These are phyloP conservation scores for Heteromyza rotundicornis DNA, from an alignment of 2,888 invertebrate species.

Conservation along the genomic window DNA sequence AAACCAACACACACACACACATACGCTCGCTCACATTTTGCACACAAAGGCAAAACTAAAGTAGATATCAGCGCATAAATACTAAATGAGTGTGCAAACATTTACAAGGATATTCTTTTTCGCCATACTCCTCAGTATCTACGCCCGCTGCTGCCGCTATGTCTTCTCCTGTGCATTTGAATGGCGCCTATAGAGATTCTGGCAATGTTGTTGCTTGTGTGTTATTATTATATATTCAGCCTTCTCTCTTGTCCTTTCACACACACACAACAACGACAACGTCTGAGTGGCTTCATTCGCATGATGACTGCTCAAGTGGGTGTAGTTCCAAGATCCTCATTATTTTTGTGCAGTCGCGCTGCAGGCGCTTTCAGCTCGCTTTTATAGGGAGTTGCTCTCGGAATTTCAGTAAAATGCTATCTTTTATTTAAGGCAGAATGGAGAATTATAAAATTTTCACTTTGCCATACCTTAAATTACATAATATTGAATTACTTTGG, in stretches of 20 bases:
- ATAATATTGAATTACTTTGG: too few species aligned
- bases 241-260: neutral
- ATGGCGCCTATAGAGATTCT: neutral
- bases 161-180: neutral
- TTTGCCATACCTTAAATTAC: too few species aligned
- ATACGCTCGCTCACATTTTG: neutral
- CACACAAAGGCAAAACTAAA: conserved; percentile 7
- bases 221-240: neutral
- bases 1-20: neutral
- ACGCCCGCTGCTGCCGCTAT: too few species aligned
- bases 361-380: conserved; percentile 40
- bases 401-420: neutral
- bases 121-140: too few species aligned
- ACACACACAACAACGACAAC: conserved; percentile 14
- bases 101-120: conserved; percentile 4
- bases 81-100: conserved; percentile 40
- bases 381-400: conserved; percentile 7
- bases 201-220: neutral
- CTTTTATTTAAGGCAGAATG: neutral
- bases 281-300: conserved; percentile 53
- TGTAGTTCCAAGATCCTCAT: conserved; percentile 38
- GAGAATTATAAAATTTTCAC: too few species aligned
- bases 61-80: conserved; percentile 50
- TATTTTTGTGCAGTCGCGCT: conserved; percentile 54
- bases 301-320: conserved; percentile 29